Conservation (phyloP, 92 coral and sea anemone species). For the Palythoa caribaeorum region DNA sequence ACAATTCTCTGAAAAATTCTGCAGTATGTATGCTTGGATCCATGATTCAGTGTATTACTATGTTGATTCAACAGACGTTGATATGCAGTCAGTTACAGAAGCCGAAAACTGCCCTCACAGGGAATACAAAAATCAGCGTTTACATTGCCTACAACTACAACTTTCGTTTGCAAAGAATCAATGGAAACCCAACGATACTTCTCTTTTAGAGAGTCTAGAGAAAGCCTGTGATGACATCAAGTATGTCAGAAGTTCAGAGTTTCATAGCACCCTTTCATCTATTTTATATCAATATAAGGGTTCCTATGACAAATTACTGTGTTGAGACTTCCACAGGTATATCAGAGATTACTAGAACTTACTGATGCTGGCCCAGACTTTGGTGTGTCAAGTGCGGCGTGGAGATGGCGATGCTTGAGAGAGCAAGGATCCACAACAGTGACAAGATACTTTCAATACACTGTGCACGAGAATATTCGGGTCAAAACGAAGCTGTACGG, state of each 20-base stretch:
- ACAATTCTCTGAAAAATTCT: neutral
- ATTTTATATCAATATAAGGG: constrained; percentile 31
- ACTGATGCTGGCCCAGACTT: constrained; percentile 61
- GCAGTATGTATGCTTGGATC: neutral
- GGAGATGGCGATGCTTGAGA: too few relatives aligned
- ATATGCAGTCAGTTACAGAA: constrained; percentile 42
- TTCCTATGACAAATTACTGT: constrained; percentile 23
- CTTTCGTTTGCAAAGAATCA: constrained; percentile 29
- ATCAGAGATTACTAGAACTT: constrained; percentile 53
- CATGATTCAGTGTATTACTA: neutral
- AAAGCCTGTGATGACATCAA: constrained; percentile 21
- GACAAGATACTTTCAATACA: neutral
- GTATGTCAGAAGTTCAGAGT: constrained; percentile 14
- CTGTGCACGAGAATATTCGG: neutral
- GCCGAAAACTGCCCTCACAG: constrained; percentile 22
- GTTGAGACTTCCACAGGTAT: constrained; percentile 52
- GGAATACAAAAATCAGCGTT: constrained; percentile 43
- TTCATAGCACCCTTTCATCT: constrained; percentile 17
- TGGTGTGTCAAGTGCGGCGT: neutral
- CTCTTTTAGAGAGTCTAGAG: constrained; percentile 21
- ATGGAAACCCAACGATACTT: constrained; percentile 17
- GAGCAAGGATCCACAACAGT: neutral
- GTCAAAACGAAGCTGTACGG: neutral
- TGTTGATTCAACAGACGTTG: constrained; percentile 34
- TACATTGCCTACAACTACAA: constrained; percentile 47